Conservation (phyloP, 2,797 vertebrate genomes). For the Neosilurus hyrtlii region DNA sequence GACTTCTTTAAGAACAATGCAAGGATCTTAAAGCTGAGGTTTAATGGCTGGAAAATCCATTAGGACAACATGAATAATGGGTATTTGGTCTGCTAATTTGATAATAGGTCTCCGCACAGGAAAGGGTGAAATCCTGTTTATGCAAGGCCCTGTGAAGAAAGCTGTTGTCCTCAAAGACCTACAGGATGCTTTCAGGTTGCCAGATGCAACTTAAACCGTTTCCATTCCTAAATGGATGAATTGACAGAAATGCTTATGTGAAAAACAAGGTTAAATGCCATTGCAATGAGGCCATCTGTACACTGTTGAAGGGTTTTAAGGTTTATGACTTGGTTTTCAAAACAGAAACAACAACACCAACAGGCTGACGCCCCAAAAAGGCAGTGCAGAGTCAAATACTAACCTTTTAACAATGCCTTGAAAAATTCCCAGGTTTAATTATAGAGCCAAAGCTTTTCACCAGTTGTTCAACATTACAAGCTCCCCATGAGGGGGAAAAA, state of each 20-base stretch:
- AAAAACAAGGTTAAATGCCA: conserved; percentile 11
- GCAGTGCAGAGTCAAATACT: background rate
- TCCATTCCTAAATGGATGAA: conserved; percentile 18
- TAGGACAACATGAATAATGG: conserved; percentile 36
- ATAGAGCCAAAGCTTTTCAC: conserved; percentile 20
- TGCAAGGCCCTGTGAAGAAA: conserved; percentile 27
- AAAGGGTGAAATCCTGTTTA: conserved; percentile 55
- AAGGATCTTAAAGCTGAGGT: background rate
- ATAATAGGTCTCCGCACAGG: conserved; percentile 47
- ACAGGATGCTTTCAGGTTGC: conserved; percentile 45
- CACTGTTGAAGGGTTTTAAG: background rate
- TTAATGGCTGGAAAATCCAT: conserved; percentile 7
- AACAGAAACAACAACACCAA: too few relatives aligned
- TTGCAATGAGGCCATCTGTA: background rate
- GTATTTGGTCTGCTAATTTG: conserved; percentile 39
- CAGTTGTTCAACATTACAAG: conserved; percentile 32
- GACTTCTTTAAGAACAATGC: conserved; percentile 1
- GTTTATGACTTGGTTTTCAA: background rate
- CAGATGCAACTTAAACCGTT: conserved; percentile 28
- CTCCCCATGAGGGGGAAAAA: conserved; percentile 16
- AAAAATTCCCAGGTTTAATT: conserved; percentile 13
- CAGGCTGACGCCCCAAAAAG: conserved; percentile 9
- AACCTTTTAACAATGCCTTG: background rate
- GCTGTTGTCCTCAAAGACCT: conserved; percentile 32
- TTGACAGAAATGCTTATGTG: conserved; percentile 6